These are phyloP conservation scores for Altica lythri DNA, from an alignment of 2,888 invertebrate species.

Conservation along the genomic window DNA sequence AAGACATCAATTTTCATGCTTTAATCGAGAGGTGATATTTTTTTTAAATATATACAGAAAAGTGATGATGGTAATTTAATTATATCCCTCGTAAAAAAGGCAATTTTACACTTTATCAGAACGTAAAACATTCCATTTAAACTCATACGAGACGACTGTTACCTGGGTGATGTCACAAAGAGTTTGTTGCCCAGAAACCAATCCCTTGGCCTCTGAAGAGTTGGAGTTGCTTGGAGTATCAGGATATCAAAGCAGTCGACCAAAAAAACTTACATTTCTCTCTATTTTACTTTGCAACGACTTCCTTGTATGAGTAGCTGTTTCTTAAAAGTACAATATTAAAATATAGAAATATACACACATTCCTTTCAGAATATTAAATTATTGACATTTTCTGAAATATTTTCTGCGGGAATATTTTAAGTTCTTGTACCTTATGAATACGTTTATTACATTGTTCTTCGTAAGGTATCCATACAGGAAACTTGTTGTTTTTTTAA, in stretches of 20 bases:
- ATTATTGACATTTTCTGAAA: slow-evolving; percentile 51
- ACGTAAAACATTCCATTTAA: slow-evolving; percentile 24
- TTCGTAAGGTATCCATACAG: no score
- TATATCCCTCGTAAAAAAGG: slow-evolving; percentile 7
- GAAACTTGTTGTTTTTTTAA: no score
- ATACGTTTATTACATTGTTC: neutral
- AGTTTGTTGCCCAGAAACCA: slow-evolving; percentile 57
- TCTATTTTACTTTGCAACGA: slow-evolving; percentile 47
- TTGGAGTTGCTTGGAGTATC: slow-evolving; percentile 43
- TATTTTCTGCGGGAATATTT: slow-evolving; percentile 18
- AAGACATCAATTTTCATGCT: no score
- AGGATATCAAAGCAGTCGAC: slow-evolving; percentile 53
- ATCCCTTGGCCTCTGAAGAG: slow-evolving; percentile 49
- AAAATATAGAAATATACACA: slow-evolving; percentile 51
- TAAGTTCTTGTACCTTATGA: neutral
- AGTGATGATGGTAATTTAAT: no score
- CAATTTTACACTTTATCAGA: slow-evolving; percentile 9
- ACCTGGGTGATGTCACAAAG: slow-evolving; percentile 58
- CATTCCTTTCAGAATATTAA: slow-evolving; percentile 52
- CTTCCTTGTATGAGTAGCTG: slow-evolving; percentile 38
- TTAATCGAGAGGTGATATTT: no score
- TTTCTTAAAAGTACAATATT: slow-evolving; percentile 52
- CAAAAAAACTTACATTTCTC: slow-evolving; percentile 44
- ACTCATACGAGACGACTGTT: slow-evolving; percentile 43
- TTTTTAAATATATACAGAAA: no score